Base-by-base conservation (phyloP, 2,113 vertebrate genomes). In the Rhabdomys dilectus region DNA sequence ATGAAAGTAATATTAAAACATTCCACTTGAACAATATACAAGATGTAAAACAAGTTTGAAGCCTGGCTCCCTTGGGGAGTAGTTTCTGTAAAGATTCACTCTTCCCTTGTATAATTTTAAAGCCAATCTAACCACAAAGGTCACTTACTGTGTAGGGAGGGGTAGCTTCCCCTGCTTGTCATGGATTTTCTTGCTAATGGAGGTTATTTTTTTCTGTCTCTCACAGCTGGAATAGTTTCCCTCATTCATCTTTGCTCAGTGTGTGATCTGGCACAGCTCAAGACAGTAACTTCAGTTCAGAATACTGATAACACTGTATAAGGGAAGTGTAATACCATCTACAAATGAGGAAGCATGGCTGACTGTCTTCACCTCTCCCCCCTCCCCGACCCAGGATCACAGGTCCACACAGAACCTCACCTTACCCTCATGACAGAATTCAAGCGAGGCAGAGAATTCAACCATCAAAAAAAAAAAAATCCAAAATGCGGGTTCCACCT, bases 201-300 rank as follows among this genome's bases (percentile, higher is more conserved):
- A 68, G 26, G 13, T 68, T 84, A 4, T 31, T 51, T 48, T 26
- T 48, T 92, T 64, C 78, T n/a, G 3, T 45, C 64, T 56, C 56
- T 81, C 77, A 64, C 19, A 94, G 51, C n/a, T 86, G 75, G 60
- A 97, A 88, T 39, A 85, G 1, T 93, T 31, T 86, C 10, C 13
- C 42, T 88, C 39, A 34, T 75, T 87, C 77, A 39, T 93, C n/a
- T 95, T 88, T 93, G 72, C 48, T 58, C 62, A 78, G 26, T n/a
- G 88, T 95, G 77, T 97, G 86, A 89, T 94, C 89, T 89, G 96
- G 81, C 94, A 75, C 77, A 95, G 78, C 66, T 91, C 77, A 89
- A 53, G 76, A 75, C 17, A 86, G 36, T 60, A 66, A 81, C 70
- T 92, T 93, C 93, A 91, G 77, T 82, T 91, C 39, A 85, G 94